Base-by-base conservation (phyloP, 2,888 invertebrate genomes). In the Apamea epomidion region DNA sequence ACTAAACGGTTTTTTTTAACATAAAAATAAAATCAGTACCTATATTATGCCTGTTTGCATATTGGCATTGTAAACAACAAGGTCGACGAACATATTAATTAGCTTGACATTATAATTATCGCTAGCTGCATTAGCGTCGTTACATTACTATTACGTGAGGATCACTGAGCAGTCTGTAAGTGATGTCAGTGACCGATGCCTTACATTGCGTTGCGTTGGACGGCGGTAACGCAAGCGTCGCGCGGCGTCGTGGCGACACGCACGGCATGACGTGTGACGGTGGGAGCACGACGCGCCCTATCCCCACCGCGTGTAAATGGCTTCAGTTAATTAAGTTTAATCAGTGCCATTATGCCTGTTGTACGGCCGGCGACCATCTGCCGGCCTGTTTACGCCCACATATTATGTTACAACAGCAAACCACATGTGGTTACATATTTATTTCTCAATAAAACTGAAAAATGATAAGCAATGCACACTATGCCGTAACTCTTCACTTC, bases 301-400 rank as follows among this genome's bases (percentile, higher is more conserved):
- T 88, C 89, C 93, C 91, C 93, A 92, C 90, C 86, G 92, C 93
- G 95, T 93, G 94, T 94, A 95, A 96, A 97, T 95, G 97, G 97
- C 97, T 97, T 97, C 97, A 96, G 96, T 96, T 97, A 97, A 97
- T 97, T 97, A 97, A 96, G 94, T 97, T 96, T 97, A 96, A 97
- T 97, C 96, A 96, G 94, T 94, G 93, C 94, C 94, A 92, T 93
- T 93, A 94, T 92, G 90, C 90, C 89, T 91, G 92, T 90, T 90
- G 91, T 91, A 90, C 90, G 83, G 87, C 85, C 89, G 89, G 91
- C 93, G 93, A 93, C 94, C 96, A 97, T 96, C 95, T 97, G 97
- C 94, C 93, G 89, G 91, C 92, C 92, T 90, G 92, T 93, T 92
- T 90, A 95, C 97, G 96, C 97, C 97, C 96, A 94, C 95, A 92